Evolutionary conservation across 2,888 invertebrate species (phyloP).

Genomic region (Atherix ibis): DNA sequence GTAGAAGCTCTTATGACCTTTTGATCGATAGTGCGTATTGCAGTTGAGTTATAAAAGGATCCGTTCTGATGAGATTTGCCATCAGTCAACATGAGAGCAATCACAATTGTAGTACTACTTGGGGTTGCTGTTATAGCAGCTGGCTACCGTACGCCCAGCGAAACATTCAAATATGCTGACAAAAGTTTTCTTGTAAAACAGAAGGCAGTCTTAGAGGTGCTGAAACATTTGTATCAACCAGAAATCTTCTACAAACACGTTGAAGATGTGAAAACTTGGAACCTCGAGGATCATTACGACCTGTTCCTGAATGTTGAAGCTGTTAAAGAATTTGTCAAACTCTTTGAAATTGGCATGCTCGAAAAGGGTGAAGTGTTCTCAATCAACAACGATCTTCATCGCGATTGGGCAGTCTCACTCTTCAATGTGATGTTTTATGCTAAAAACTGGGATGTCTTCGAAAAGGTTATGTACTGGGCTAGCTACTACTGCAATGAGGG

Average conservation of each 20-base stretch:
- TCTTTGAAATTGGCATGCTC: slow-evolving; percentile 5
- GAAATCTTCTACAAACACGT: slow-evolving; percentile 9
- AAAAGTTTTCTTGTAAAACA: slow-evolving; percentile 10
- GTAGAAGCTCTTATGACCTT: too few relatives aligned
- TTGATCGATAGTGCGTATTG: background rate
- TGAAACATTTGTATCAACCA: slow-evolving; percentile 10
- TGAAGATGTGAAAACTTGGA: slow-evolving; percentile 6
- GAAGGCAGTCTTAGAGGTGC: slow-evolving; percentile 10
- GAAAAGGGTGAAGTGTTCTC: slow-evolving; percentile 10
- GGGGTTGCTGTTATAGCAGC: slow-evolving; percentile 8
- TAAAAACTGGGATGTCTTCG: slow-evolving; percentile 50
- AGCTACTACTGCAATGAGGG: slow-evolving; percentile 42
- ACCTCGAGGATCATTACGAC: slow-evolving; percentile 6
- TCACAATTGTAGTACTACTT: slow-evolving; percentile 9
- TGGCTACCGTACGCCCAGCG: slow-evolving; percentile 5
- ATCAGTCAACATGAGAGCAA: slow-evolving; percentile 13
- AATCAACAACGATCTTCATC: slow-evolving; percentile 10
- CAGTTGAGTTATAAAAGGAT: background rate
- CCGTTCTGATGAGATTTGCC: background rate
- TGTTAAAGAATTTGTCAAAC: slow-evolving; percentile 8
- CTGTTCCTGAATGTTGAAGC: slow-evolving; percentile 7
- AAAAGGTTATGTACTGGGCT: slow-evolving; percentile 46
- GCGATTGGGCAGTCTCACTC: slow-evolving; percentile 34
- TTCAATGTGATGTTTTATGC: slow-evolving; percentile 49
- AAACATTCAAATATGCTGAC: slow-evolving; percentile 8